A percentile compares a stretch with the other conserved stretches of the same genome.
phyloP scores from a whole-genome alignment of 1,140 invertebrate genomes.

The Ceratosolen solmsi region DNA sequence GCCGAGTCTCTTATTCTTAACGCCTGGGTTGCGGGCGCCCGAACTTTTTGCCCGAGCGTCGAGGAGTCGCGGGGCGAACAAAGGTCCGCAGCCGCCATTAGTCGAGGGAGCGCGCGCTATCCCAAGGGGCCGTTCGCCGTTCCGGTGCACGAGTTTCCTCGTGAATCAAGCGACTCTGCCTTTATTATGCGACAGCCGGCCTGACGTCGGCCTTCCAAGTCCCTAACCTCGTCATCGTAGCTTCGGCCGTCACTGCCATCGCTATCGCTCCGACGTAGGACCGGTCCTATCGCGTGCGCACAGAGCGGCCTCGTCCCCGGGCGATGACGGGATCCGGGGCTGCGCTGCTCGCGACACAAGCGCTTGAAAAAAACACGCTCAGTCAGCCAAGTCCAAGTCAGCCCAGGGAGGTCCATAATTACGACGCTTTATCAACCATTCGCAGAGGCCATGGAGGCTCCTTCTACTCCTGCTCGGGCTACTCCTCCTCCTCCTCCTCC shows the following conservation, averaged over 20 bases:
- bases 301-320: slow-evolving; percentile 43
- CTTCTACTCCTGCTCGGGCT: no score
- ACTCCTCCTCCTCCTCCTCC: no score
- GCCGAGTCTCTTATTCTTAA: no score
- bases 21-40: neutral
- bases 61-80: no score
- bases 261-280: no score
- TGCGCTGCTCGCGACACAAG: slow-evolving; percentile 54
- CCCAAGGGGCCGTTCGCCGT: slow-evolving; percentile 53
- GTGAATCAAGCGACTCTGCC: slow-evolving; percentile 47
- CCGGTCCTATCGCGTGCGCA: neutral
- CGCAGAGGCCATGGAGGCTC: no score
- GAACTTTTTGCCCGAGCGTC: slow-evolving; percentile 36
- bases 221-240: neutral
- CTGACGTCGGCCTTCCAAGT: slow-evolving; percentile 67
- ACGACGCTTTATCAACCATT: no score
- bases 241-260: no score
- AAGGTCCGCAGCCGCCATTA: neutral
- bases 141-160: slow-evolving; percentile 7
- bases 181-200: slow-evolving; percentile 66
- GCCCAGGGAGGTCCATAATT: no score
- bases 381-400: no score
- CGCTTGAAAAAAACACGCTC: neutral
- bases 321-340: slow-evolving; percentile 53
- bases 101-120: slow-evolving; percentile 1